phyloP scores from a whole-genome alignment of 1,140 invertebrate genomes.

The Xylocopa sonorina region DNA sequence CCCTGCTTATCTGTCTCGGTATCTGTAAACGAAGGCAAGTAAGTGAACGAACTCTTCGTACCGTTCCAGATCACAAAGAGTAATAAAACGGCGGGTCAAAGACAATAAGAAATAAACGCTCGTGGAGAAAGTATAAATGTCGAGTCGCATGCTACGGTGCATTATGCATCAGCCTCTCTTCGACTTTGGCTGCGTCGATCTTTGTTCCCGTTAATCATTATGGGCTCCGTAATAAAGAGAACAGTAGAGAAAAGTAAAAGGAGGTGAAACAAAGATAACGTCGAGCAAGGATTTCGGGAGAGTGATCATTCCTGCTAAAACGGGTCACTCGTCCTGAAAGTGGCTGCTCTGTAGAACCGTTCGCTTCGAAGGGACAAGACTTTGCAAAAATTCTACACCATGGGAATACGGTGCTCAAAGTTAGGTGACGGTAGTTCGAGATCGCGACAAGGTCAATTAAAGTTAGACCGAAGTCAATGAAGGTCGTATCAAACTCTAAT shows the following conservation, averaged over 20 bases:
- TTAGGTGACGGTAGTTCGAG: background rate
- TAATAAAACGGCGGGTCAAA: background rate
- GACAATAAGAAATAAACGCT: slow-evolving; percentile 33
- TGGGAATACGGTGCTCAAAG: too few relatives aligned
- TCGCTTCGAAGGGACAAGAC: background rate
- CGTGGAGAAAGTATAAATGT: slow-evolving; percentile 23
- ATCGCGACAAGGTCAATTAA: background rate
- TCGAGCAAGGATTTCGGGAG: slow-evolving; percentile 1
- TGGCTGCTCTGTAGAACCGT: background rate
- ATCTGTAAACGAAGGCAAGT: slow-evolving; percentile 70
- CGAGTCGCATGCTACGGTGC: slow-evolving; percentile 59
- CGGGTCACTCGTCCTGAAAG: background rate
- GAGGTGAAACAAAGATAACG: background rate
- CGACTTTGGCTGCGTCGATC: slow-evolving; percentile 1
- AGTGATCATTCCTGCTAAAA: slow-evolving; percentile 10
- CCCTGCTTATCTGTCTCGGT: slow-evolving; percentile 62
- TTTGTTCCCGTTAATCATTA: background rate
- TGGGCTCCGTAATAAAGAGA: background rate
- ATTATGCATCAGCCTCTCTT: slow-evolving; percentile 32
- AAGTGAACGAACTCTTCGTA: slow-evolving; percentile 11
- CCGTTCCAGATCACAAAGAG: slow-evolving; percentile 4
- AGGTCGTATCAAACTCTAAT: too few relatives aligned
- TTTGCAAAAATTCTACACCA: background rate
- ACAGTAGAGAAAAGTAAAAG: background rate
- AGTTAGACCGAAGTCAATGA: too few relatives aligned